phyloP scores from a whole-genome alignment of 2,113 vertebrate species.

The Steatornis caripensis region DNA sequence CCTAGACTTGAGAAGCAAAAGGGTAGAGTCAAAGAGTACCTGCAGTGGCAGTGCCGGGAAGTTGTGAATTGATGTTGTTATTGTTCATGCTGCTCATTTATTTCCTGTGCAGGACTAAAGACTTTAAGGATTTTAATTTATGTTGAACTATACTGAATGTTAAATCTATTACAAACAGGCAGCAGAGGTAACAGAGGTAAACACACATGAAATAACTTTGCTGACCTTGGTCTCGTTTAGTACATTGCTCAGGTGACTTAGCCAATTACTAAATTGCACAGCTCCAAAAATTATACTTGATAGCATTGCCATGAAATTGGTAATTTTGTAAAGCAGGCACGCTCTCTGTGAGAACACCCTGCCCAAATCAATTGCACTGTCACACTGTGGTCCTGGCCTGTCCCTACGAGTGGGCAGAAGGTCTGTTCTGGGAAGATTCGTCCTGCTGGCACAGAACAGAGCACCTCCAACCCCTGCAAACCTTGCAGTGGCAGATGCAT shows the following conservation, averaged over 20 bases:
- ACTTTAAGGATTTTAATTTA: background rate
- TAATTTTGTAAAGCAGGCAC: background rate
- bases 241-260: background rate
- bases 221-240: background rate
- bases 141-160: background rate
- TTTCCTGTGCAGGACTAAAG: background rate
- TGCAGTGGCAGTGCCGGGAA: background rate
- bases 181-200: background rate
- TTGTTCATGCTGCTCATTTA: background rate
- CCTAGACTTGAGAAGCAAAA: background rate
- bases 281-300: background rate
- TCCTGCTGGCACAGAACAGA: background rate
- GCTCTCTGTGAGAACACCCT: background rate
- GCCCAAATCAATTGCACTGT: background rate
- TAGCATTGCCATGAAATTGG: background rate
- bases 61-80: background rate
- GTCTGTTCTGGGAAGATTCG: background rate
- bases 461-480: background rate
- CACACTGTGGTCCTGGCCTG: background rate
- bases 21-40: background rate
- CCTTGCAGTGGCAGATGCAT: background rate
- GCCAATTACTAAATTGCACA: background rate
- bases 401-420: background rate
- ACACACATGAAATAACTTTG: background rate
- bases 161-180: background rate